Conservation (phyloP, 2,113 vertebrate species). For the Stigmatopora argus region DNA sequence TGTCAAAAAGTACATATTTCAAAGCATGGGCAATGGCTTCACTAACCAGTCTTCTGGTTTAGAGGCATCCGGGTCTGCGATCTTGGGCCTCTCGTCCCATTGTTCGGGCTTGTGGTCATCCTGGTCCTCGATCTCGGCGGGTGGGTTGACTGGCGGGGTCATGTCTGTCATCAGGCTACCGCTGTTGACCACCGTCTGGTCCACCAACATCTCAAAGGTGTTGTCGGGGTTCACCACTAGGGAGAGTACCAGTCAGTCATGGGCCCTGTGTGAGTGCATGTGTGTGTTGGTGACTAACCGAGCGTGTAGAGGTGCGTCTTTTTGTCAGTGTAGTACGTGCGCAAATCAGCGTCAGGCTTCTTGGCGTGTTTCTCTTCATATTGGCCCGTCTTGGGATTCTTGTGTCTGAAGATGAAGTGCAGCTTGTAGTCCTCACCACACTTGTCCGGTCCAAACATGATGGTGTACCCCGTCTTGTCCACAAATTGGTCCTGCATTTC, state of each 20-base stretch:
- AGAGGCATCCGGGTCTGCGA: conserved; percentile 86
- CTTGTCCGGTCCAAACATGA: conserved; percentile 99
- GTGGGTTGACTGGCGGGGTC: conserved; percentile 88
- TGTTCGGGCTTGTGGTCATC: conserved; percentile 94
- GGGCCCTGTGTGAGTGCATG: conserved; percentile 30
- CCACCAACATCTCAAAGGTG: conserved; percentile 89
- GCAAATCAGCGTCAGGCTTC: conserved; percentile 87
- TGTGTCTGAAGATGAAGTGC: conserved; percentile 98
- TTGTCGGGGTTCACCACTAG: conserved; percentile 95
- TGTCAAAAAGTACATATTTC: too few relatives aligned
- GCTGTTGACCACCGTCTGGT: conserved; percentile 89
- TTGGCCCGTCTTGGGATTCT: conserved; percentile 88
- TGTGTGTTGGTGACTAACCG: conserved; percentile 58
- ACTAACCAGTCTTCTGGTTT: conserved; percentile 96
- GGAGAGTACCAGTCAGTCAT: conserved; percentile 63
- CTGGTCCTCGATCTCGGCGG: conserved; percentile 91
- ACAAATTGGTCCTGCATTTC: conserved; percentile 84
- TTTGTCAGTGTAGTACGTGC: conserved; percentile 92
- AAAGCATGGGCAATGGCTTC: too few relatives aligned
- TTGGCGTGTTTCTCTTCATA: conserved; percentile 96
- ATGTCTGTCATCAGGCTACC: conserved; percentile 88
- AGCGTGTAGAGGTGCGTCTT: conserved; percentile 95
- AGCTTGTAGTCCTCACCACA: conserved; percentile 98
- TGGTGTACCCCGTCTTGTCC: conserved; percentile 93
- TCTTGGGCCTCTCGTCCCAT: conserved; percentile 97